Base-by-base conservation (phyloP, 2,888 invertebrate species). In the Listrodromus nycthemerus region DNA sequence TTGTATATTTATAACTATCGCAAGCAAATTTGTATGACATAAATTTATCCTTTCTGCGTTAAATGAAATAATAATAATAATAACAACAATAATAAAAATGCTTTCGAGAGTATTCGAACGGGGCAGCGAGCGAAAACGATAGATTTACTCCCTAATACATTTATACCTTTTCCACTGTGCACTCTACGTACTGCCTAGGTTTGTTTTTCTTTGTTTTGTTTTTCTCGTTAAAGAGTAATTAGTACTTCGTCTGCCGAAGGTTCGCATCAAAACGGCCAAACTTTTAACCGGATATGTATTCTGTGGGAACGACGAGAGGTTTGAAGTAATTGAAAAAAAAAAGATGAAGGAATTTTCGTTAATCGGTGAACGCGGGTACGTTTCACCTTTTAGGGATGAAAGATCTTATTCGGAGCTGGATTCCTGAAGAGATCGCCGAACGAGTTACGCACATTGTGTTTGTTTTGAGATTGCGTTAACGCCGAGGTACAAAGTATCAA, bases 1-100 rank as follows among this genome's bases (percentile, higher is more conserved):
- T 89, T 90, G 86, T 89, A 90, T 89, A 87, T 90, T 90, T 90
- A 87, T 89, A 89, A 89, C 83, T 88, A 83, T 84, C 83, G 82
- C 85, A 69, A 84, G 73, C 75, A 76, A 81, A 65, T 82, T 80
- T 84, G 73, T 84, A 80, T 73, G 79, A 84, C 74, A 73, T 65
- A 58, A 19, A 76, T 52, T 61, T 16, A 61, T 73, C 45, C 24
- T 27, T 16, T 45, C 19, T 19, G n/a, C 21, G 10, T 19, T 10
- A 24, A 10, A 45, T 21, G 5, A 63, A 41, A 41, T 27, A 1
- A 61, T 58, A 48, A 19, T 24, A 52, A 30, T 2, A 24, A 30
- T 8, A 67, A 41, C 24, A 1, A 61, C 58, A 48, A 19, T 24
- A 52, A 30, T 2, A 24, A 30, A 4, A 67, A 63, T 81, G 55